phyloP scores from a whole-genome alignment of 2,888 invertebrate genomes.

The Amaurobius ferox region DNA sequence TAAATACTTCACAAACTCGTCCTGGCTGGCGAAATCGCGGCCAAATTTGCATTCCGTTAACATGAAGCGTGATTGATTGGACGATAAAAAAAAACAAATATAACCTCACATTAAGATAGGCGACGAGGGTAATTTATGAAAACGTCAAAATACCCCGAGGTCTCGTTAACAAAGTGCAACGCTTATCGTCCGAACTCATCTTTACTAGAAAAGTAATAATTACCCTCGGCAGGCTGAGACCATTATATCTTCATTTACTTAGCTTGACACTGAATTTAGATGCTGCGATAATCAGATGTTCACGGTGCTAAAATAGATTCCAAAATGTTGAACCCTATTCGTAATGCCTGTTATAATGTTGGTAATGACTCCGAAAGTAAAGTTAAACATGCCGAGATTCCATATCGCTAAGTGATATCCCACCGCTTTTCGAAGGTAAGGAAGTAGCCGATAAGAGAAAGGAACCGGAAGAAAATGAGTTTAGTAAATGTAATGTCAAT shows the following conservation, averaged over 20 bases:
- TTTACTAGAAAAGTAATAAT: slow-evolving; percentile 49
- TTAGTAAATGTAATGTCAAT: neutral
- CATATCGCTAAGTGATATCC: slow-evolving; percentile 21
- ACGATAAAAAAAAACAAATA: slow-evolving; percentile 28
- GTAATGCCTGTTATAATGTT: slow-evolving; percentile 32
- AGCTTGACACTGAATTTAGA: slow-evolving; percentile 55
- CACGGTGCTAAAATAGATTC: slow-evolving; percentile 43
- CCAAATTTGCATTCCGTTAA: slow-evolving; percentile 2
- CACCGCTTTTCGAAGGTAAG: neutral
- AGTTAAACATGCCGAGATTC: slow-evolving; percentile 23
- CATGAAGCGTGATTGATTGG: slow-evolving; percentile 36
- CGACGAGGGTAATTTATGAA: slow-evolving; percentile 37
- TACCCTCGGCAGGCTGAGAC: slow-evolving; percentile 25
- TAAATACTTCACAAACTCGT: neutral
- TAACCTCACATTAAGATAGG: slow-evolving; percentile 40
- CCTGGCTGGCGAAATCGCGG: neutral
- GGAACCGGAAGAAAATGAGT: neutral
- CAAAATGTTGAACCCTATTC: slow-evolving; percentile 27
- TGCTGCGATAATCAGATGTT: slow-evolving; percentile 27
- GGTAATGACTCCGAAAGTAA: slow-evolving; percentile 18
- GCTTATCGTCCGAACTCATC: slow-evolving; percentile 34
- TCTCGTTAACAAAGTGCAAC: slow-evolving; percentile 50
- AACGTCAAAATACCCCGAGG: slow-evolving; percentile 42
- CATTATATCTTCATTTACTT: slow-evolving; percentile 58
- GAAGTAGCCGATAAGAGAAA: too few relatives aligned